phyloP scores from a whole-genome alignment of 1,140 invertebrate genomes.

The Holcopasites calliopsidis region DNA sequence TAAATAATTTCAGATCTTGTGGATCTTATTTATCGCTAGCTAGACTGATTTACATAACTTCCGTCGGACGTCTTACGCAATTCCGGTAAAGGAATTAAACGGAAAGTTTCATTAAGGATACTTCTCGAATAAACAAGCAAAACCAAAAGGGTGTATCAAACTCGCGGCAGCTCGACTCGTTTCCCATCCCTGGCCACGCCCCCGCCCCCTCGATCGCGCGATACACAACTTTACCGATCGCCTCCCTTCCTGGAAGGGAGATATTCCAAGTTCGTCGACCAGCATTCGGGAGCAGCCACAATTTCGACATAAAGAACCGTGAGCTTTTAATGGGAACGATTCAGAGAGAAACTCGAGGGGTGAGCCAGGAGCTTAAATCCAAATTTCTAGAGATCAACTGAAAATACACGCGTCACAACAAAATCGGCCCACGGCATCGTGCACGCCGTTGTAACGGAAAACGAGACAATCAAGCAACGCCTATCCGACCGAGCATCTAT shows the following conservation, averaged over 20 bases:
- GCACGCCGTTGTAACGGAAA: no score
- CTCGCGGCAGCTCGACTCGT: background rate
- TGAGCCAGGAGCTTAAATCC: no score
- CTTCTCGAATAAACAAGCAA: constrained; percentile 24
- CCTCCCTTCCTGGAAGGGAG: background rate
- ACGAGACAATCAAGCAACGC: no score
- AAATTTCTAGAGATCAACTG: no score
- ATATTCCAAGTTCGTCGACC: constrained; percentile 6
- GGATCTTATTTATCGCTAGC: constrained; percentile 15
- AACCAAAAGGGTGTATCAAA: constrained; percentile 14
- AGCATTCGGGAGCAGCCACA: background rate
- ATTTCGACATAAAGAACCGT: background rate
- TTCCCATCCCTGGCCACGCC: background rate
- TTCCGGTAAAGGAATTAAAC: constrained; percentile 4
- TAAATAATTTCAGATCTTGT: background rate
- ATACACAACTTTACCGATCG: background rate
- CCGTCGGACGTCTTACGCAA: background rate
- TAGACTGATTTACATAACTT: background rate
- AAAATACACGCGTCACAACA: no score
- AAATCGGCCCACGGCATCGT: no score
- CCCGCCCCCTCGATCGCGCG: constrained; percentile 3
- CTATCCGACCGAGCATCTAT: no score
- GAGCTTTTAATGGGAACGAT: constrained; percentile 26
- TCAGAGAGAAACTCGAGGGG: no score
- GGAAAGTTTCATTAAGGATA: constrained; percentile 19